Evolutionary conservation across 1,140 invertebrate species (phyloP).

Genomic region (Rhizoglyphus robini): DNA sequence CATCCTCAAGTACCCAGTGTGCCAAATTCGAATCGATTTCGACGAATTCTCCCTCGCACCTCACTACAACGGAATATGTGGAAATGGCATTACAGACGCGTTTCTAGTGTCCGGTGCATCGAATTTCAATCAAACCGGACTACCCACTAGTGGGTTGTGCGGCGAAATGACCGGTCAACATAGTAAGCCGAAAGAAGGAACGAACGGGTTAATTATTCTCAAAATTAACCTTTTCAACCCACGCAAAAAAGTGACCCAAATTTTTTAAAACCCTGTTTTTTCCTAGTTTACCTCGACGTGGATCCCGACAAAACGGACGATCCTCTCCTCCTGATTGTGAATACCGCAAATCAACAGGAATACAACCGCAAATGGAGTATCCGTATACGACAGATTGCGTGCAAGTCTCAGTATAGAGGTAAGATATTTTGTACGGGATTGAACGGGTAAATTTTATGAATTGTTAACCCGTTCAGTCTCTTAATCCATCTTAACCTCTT

Average conservation of each 20-base stretch:
- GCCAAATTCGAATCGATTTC: conserved; percentile 24
- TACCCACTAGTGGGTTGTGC: conserved; percentile 20
- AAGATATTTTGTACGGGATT: background rate
- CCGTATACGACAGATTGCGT: conserved; percentile 22
- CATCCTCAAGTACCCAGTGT: conserved; percentile 24
- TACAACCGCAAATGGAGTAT: conserved; percentile 25
- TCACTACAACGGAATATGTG: conserved; percentile 22
- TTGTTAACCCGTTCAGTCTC: background rate
- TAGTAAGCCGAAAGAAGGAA: conserved; percentile 8
- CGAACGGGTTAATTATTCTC: background rate
- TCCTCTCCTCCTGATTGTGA: conserved; percentile 22
- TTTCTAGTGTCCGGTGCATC: conserved; percentile 23
- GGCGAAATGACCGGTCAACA: conserved; percentile 24
- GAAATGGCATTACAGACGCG: conserved; percentile 21
- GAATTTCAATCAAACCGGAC: conserved; percentile 24
- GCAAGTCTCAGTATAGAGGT: conserved; percentile 23
- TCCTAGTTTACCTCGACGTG: conserved; percentile 23
- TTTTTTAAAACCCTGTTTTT: too few species aligned
- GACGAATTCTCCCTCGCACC: conserved; percentile 24
- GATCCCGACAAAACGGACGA: conserved; percentile 21
- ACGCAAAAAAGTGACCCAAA: too few species aligned
- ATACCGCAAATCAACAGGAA: conserved; percentile 24
- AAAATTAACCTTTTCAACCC: background rate
- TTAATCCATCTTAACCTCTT: too few species aligned
- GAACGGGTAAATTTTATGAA: background rate